Base-by-base conservation (phyloP, 2,113 vertebrate species). In the Dipodomys spectabilis region DNA sequence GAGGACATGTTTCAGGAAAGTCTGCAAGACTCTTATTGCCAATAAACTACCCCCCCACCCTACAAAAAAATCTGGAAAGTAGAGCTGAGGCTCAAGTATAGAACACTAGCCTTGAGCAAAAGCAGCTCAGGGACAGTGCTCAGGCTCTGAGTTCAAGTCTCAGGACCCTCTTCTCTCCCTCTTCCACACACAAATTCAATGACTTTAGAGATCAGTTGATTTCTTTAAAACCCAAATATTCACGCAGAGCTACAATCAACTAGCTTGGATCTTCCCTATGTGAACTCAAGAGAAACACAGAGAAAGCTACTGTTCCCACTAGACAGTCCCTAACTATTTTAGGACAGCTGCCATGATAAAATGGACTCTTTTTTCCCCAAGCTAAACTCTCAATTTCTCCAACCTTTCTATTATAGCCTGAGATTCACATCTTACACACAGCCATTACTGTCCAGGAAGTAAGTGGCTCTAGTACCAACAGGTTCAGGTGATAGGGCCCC, bases 331-430 rank as follows among this genome's bases (percentile, higher is more conserved):
- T 81, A 57, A 39, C 2, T 0, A 73, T 57, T 28, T 23, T 45
- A 3, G n/a, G 68, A 57, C 9, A 49, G 27, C 20, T 0, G 0
- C 44, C 25, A 3, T 30, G 45, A 7, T 19, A 20, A 3, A 32
- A 22, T 0, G 30, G 80, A 18, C 11, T 35, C 49, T n/a, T 22
- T 39, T 35, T 57, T 30, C n/a, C 53, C 53, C 20, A 67, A 23
- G 49, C 32, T 39, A 30, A 28, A 49, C 9, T 22, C 15, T 60
- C 13, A 5, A 45, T 44, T 28, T n/a, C 39, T 64, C 86, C 83
- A 64, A 28, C 12, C 5, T 68, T 22, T 16, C 22, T 16, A 28
- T 32, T 10, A 3, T 0, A 65, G 65, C 44, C 75, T 0, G 4
- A 22, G 30, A 22, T 74, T 39, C 67, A 68, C 39, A 13, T 32